Evolutionary conservation across 2,797 vertebrate species (phyloP).

Genomic region (Eptatretus atami): DNA sequence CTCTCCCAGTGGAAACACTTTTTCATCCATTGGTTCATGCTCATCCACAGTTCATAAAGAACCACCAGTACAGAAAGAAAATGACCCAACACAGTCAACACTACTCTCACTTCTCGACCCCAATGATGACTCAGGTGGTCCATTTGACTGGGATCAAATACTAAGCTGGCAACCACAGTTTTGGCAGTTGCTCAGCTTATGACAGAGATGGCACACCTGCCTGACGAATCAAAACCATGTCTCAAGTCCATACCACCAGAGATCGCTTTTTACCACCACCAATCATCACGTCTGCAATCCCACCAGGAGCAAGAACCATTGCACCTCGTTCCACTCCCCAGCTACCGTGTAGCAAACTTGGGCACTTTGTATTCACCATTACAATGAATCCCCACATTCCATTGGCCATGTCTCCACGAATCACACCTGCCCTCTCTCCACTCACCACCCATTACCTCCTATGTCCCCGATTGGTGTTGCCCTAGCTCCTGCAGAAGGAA

Average conservation of each 20-base stretch:
- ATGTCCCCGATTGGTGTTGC: slow-evolving; percentile 44
- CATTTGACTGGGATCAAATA: slow-evolving; percentile 97
- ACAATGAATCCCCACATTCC: slow-evolving; percentile 88
- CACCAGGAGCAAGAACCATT: slow-evolving; percentile 80
- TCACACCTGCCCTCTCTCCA: slow-evolving; percentile 73
- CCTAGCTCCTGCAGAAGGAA: no score
- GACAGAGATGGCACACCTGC: slow-evolving; percentile 77
- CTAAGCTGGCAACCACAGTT: slow-evolving; percentile 98
- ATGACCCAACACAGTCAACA: slow-evolving; percentile 56
- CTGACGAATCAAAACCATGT: slow-evolving; percentile 55
- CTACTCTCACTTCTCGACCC: slow-evolving; percentile 84
- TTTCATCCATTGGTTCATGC: slow-evolving; percentile 16
- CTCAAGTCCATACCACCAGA: slow-evolving; percentile 24
- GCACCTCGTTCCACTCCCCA: slow-evolving; percentile 60
- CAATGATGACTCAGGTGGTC: slow-evolving; percentile 77
- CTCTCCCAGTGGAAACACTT: slow-evolving; percentile 20
- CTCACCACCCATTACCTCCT: slow-evolving; percentile 62
- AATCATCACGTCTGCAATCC: slow-evolving; percentile 84
- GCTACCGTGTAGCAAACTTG: slow-evolving; percentile 18
- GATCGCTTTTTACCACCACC: slow-evolving; percentile 80
- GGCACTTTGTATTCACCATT: slow-evolving; percentile 33
- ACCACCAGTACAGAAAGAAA: slow-evolving; percentile 28
- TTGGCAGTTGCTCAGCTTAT: slow-evolving; percentile 87
- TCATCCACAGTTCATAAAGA: no score
- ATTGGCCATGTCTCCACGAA: slow-evolving; percentile 86